Percentiles rank a stretch among this genome's conserved stretches.
phyloP scores from a whole-genome alignment of 2,888 invertebrate genomes.

The Cryptosula pallasiana region DNA sequence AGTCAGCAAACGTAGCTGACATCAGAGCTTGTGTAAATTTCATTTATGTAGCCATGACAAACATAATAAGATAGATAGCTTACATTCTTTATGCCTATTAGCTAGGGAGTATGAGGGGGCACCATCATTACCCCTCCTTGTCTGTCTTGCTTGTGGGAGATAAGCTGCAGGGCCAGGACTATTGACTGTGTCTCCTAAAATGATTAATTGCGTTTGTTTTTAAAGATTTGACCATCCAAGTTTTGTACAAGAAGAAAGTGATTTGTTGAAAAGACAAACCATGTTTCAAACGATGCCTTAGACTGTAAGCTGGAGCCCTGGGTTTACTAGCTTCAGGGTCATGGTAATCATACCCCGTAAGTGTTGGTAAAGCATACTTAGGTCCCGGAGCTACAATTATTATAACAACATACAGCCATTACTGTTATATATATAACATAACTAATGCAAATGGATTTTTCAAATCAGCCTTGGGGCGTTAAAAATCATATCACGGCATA shows the following conservation, averaged over 20 bases:
- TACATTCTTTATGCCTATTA: not conserved
- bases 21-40: too few species aligned
- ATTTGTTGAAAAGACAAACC: too few species aligned
- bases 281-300: not conserved
- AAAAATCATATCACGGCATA: too few species aligned
- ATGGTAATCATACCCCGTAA: constrained; percentile 16
- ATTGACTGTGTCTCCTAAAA: not conserved
- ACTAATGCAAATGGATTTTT: too few species aligned
- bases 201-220: too few species aligned
- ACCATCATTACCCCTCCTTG: not conserved
- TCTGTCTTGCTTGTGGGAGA: not conserved
- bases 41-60: too few species aligned
- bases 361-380: constrained; percentile 11
- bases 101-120: not conserved
- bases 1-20: too few species aligned
- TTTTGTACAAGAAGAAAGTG: too few species aligned
- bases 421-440: not conserved
- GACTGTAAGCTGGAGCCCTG: constrained; percentile 19
- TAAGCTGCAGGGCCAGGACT: constrained; percentile 24
- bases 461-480: too few species aligned
- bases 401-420: not conserved
- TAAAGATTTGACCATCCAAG: too few species aligned
- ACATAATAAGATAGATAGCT: too few species aligned
- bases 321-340: constrained; percentile 2
- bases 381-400: constrained; percentile 17